Conservation (phyloP, 2,888 invertebrate species). For the Sisyra terminalis region DNA sequence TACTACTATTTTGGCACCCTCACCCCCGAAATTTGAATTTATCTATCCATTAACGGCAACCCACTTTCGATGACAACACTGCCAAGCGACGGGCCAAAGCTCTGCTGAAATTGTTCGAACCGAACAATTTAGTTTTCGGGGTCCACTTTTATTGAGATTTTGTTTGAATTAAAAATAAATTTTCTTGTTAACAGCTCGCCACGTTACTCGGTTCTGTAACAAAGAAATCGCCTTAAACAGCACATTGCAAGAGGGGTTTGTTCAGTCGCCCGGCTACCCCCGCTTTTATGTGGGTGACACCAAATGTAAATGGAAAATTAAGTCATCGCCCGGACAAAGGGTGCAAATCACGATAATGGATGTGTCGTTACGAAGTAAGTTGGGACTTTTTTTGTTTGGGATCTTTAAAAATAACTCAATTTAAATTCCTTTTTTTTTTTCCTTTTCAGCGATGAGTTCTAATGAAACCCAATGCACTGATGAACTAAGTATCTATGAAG, state of each 20-base stretch:
- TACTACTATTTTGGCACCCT: too few species aligned
- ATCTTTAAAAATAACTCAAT: not conserved
- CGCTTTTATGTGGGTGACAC: constrained; percentile 50
- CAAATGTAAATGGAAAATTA: constrained; percentile 50
- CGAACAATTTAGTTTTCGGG: too few species aligned
- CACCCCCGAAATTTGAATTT: too few species aligned
- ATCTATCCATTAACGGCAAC: too few species aligned
- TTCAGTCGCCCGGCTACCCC: constrained; percentile 58
- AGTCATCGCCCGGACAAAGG: constrained; percentile 41
- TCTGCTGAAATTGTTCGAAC: too few species aligned
- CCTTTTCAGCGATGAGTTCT: constrained; percentile 28
- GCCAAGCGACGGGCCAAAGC: too few species aligned
- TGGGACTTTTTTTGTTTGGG: not conserved
- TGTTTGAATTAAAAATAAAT: too few species aligned
- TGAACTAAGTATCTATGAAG: constrained; percentile 32
- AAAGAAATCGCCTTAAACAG: constrained; percentile 26
- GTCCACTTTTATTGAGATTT: too few species aligned
- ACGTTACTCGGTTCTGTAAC: constrained; percentile 32
- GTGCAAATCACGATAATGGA: constrained; percentile 50
- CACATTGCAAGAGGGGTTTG: constrained; percentile 39
- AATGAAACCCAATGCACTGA: constrained; percentile 34
- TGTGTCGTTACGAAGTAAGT: constrained; percentile 51
- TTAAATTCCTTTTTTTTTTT: not conserved
- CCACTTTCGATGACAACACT: too few species aligned
- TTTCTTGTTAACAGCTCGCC: constrained; percentile 23